These are phyloP conservation scores for Telmatherina bonti DNA, from an alignment of 2,797 vertebrate species.

Conservation along the genomic window DNA sequence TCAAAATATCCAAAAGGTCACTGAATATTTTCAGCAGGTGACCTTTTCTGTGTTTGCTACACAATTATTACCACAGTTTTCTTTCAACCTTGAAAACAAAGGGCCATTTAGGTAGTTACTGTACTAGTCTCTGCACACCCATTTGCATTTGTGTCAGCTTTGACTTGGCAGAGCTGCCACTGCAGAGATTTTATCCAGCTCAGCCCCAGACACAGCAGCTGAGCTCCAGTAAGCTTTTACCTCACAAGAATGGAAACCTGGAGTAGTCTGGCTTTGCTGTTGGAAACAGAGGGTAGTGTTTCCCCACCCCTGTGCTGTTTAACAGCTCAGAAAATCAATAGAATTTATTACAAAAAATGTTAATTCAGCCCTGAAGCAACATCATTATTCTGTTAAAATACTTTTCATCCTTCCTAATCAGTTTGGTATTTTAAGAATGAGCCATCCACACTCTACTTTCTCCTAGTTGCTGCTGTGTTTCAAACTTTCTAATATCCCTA, in stretches of 20 bases:
- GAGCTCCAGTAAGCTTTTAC: conserved; percentile 9
- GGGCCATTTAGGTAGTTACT: conserved; percentile 60
- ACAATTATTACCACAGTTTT: conserved; percentile 47
- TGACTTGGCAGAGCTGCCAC: conserved; percentile 30
- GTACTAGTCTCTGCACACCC: conserved; percentile 29
- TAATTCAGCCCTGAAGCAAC: neutral
- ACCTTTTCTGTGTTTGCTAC: conserved; percentile 64
- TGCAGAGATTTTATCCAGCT: conserved; percentile 45
- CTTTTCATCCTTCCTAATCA: neutral
- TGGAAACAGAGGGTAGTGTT: neutral
- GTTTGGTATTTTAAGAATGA: neutral
- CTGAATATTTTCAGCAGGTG: conserved; percentile 75
- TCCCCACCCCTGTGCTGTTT: neutral
- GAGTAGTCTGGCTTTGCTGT: conserved; percentile 6
- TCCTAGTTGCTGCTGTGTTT: conserved; percentile 32
- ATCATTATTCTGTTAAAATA: neutral
- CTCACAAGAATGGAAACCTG: conserved; percentile 25
- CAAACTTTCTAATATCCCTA: conserved; percentile 49
- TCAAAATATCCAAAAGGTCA: conserved; percentile 70
- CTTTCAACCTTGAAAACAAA: conserved; percentile 64
- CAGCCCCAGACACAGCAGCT: conserved; percentile 47
- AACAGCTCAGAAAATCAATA: neutral
- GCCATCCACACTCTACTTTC: conserved; percentile 12
- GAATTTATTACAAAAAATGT: neutral
- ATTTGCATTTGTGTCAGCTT: conserved; percentile 62